Evolutionary conservation across 2,113 vertebrate genomes (phyloP).

Genomic region (Dascyllus trimaculatus): DNA sequence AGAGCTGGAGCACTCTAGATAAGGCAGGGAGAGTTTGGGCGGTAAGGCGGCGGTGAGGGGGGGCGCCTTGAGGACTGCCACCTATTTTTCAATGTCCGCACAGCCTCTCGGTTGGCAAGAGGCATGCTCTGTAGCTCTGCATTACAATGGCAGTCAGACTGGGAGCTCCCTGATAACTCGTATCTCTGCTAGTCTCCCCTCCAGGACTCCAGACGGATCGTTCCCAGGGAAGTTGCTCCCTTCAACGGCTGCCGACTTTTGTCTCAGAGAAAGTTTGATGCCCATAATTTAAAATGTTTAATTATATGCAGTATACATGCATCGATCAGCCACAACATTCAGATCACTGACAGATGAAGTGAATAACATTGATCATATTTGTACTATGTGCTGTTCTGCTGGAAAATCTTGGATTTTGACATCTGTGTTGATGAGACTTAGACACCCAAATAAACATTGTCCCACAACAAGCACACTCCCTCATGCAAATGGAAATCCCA

Average conservation of each 20-base stretch:
- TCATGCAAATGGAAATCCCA: too few species aligned
- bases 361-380: too few species aligned
- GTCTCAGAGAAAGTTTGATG: not conserved
- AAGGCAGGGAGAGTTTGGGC: constrained; percentile 29
- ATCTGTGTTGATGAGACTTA: too few species aligned
- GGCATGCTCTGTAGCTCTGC: constrained; percentile 30
- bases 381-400: too few species aligned
- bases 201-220: constrained; percentile 35
- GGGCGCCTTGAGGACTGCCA: not conserved
- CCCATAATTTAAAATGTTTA: not conserved
- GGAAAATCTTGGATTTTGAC: too few species aligned
- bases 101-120: constrained; percentile 48
- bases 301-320: not conserved
- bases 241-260: not conserved
- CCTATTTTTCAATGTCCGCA: constrained; percentile 68
- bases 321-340: too few species aligned
- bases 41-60: not conserved
- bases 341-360: too few species aligned
- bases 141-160: constrained; percentile 67
- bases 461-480: too few species aligned
- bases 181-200: constrained; percentile 52
- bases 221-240: constrained; percentile 17
- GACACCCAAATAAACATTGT: too few species aligned
- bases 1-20: constrained; percentile 50
- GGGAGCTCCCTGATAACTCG: constrained; percentile 59